Evolutionary conservation across 2,888 invertebrate species (phyloP), one percentile per base, ranked within the genome.

Genomic region (Drepanosiphum platanoidis): DNA sequence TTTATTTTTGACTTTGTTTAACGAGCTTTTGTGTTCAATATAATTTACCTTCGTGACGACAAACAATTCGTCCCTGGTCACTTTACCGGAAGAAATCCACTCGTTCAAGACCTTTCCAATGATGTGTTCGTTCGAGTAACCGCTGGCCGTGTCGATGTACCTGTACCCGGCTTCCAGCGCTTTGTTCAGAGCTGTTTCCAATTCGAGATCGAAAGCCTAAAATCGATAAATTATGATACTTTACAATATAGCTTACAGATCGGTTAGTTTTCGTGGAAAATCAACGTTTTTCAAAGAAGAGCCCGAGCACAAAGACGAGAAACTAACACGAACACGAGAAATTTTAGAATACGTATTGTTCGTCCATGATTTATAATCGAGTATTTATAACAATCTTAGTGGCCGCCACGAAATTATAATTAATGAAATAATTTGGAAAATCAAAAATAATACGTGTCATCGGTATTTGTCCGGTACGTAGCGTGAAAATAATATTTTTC

Each of bases 141-240:
- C 90, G 87, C 92, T 92, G 18, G 94, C 93, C 86, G 95, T 93
- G 88, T 96, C 96, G 86, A 96, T 91, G 88, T 94, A 94, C 0
- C 95, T 92, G 88, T 95, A 96, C 0, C 95, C 95, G 66, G 92
- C 90, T 87, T 94, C 94, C 81, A 95, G 93, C 3, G 95, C 95
- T 88, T 90, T 90, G 34, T 93, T 92, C 15, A 96, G 90, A 1
- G 95, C 94, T 64, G 90, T 89, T 89, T 93, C 94, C 82, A 95
- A 89, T 88, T 94, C 94, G 8, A 91, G 92, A 86, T 88, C 88
- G 32, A 84, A 84, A 2, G 89, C 88, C 88, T 86, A 30, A 15
- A 42, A 30, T 11, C 89, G 81, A 32, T 82, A 66, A 75, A 83
- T 82, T 64, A 71, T 84, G 52, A 66, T 13, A 27, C 3, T 9